A percentile compares a stretch with the other conserved stretches of the same genome.
phyloP scores from a whole-genome alignment of 1,140 invertebrate species.

The Drosophila kohkoa region DNA sequence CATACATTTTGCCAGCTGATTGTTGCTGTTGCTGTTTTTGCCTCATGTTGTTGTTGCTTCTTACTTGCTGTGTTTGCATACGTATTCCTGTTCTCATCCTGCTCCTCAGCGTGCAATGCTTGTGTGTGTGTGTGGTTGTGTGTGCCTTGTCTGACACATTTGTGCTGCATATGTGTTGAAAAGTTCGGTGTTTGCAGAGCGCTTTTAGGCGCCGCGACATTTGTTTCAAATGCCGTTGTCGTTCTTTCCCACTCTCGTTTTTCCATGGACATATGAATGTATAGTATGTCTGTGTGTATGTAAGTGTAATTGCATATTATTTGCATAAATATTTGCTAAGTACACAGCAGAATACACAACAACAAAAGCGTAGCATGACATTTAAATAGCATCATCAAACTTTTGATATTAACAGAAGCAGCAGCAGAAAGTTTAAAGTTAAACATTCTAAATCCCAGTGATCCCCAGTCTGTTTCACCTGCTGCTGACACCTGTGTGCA shows the following conservation, averaged over 20 bases:
- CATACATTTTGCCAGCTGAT: conserved; percentile 20
- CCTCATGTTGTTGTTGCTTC: conserved; percentile 43
- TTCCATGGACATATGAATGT: not conserved
- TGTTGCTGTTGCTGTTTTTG: conserved; percentile 38
- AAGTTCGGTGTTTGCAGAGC: conserved; percentile 69
- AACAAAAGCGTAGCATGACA: conserved; percentile 29
- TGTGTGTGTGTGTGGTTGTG: not conserved
- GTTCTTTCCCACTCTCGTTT: not conserved
- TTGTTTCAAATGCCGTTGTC: conserved; percentile 30
- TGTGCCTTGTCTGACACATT: conserved; percentile 57
- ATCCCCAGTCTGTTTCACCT: not conserved
- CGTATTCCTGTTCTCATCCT: not conserved
- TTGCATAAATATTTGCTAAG: conserved; percentile 79
- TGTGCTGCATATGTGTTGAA: conserved; percentile 60
- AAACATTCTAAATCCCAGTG: conserved; percentile 11
- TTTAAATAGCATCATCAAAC: conserved; percentile 55
- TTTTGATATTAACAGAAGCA: conserved; percentile 50
- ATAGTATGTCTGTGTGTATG: conserved; percentile 6
- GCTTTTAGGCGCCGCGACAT: conserved; percentile 62
- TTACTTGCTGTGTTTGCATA: conserved; percentile 15
- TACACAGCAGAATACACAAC: conserved; percentile 51
- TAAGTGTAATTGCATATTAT: conserved; percentile 78
- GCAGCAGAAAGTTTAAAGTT: conserved; percentile 43
- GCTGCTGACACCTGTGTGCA: conserved; percentile 20
- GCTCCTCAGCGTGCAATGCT: not conserved